Evolutionary conservation across 1,140 invertebrate species (phyloP).

Genomic region (Gerris buenoi): DNA sequence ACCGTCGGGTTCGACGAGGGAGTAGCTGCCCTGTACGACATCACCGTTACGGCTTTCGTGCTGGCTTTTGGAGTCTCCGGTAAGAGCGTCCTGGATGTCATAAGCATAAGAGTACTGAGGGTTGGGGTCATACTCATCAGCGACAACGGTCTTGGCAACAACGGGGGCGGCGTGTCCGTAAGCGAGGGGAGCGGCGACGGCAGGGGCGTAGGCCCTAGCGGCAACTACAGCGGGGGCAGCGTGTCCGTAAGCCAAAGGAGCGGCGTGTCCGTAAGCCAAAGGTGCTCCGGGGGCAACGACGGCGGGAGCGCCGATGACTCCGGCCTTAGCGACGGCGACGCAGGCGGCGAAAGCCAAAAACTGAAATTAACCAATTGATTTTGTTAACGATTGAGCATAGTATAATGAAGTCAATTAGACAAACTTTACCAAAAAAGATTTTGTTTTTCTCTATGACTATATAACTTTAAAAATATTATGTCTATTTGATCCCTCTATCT

Average conservation of each 20-base stretch:
- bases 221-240: constrained; percentile 17
- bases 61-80: constrained; percentile 27
- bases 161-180: constrained; percentile 23
- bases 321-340: constrained; percentile 24
- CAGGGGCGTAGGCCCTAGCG: constrained; percentile 15
- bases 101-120: constrained; percentile 27
- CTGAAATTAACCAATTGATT: too few relatives aligned
- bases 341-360: constrained; percentile 25
- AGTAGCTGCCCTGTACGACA: constrained; percentile 3
- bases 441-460: too few relatives aligned
- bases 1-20: constrained; percentile 1
- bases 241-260: constrained; percentile 16
- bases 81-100: constrained; percentile 24
- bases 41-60: constrained; percentile 21
- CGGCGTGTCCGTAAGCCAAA: constrained; percentile 11
- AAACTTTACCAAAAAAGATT: too few relatives aligned
- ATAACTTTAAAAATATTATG: too few relatives aligned
- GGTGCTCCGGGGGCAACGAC: constrained; percentile 19
- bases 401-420: too few relatives aligned
- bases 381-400: too few relatives aligned
- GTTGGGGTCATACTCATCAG: constrained; percentile 36
- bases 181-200: constrained; percentile 23
- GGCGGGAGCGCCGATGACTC: constrained; percentile 21
- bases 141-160: background rate
- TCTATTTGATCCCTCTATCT: too few relatives aligned